Conservation (phyloP, 2,113 vertebrate species). For the Anthoscopus minutus region DNA sequence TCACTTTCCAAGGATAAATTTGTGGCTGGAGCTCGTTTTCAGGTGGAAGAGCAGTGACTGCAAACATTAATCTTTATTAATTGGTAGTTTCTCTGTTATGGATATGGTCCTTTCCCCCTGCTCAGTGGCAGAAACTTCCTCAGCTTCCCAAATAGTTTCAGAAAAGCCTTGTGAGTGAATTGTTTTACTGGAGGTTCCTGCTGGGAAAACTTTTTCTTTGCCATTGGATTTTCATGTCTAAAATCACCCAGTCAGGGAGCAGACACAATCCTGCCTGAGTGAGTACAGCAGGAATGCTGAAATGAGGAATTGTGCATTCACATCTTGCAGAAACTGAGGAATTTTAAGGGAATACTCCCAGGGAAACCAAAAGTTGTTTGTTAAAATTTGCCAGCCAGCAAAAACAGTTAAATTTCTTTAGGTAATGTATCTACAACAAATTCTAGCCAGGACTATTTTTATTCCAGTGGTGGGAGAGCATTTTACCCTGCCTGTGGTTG, state of each 20-base stretch:
- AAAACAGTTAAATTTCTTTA: neutral
- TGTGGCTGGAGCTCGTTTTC: neutral
- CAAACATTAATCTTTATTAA: neutral
- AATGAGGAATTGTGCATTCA: neutral
- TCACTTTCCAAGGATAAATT: neutral
- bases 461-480: neutral
- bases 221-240: neutral
- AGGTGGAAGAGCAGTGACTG: neutral
- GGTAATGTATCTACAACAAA: slow-evolving; percentile 12
- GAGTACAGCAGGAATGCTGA: neutral
- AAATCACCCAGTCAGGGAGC: neutral
- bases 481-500: slow-evolving; percentile 34
- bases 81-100: neutral
- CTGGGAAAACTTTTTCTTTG: neutral
- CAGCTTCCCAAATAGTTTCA: neutral
- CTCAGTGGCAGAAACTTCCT: neutral
- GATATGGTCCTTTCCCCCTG: neutral
- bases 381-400: neutral
- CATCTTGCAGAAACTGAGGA: neutral
- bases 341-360: neutral
- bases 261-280: neutral
- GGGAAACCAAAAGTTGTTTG: neutral
- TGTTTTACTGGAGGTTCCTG: neutral
- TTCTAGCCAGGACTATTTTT: slow-evolving; percentile 25
- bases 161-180: neutral